Percentiles rank a stretch among this genome's conserved stretches.
phyloP scores from a whole-genome alignment of 2,797 vertebrate genomes.

The Sternarchorhynchus goeldii region DNA sequence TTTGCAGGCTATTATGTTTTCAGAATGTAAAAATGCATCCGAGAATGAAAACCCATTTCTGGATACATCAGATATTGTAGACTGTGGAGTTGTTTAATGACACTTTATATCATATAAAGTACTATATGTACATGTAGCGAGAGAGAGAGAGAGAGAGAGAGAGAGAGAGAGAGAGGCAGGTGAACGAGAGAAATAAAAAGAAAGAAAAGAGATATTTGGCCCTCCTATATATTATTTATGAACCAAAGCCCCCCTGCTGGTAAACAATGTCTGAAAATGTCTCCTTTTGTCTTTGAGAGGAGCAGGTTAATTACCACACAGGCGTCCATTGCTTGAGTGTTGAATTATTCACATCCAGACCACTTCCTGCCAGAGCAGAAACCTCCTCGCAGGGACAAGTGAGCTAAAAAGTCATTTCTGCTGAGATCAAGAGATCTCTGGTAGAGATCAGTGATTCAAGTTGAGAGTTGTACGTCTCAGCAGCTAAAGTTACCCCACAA shows the following conservation, averaged over 20 bases:
- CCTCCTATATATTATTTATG: constrained; percentile 64
- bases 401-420: neutral
- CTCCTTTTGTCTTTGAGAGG: constrained; percentile 67
- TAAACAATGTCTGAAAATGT: constrained; percentile 56
- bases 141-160: no score
- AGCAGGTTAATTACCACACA: constrained; percentile 67
- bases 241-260: constrained; percentile 50
- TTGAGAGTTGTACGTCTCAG: constrained; percentile 5
- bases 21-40: neutral
- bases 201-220: neutral
- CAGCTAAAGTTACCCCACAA: constrained; percentile 8
- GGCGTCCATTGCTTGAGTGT: constrained; percentile 58
- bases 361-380: constrained; percentile 41
- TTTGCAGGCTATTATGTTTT: neutral
- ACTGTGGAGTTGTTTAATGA: constrained; percentile 8
- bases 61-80: no score
- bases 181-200: neutral
- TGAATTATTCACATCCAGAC: constrained; percentile 66
- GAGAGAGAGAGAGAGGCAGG: neutral
- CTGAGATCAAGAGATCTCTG: neutral
- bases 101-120: neutral
- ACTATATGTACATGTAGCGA: neutral
- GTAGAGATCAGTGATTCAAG: constrained; percentile 8
- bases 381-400: constrained; percentile 4
- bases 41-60: neutral